A percentile compares a stretch with the other conserved stretches of the same genome.
phyloP scores from a whole-genome alignment of 2,888 invertebrate genomes.

The Dendrolimus pini region DNA sequence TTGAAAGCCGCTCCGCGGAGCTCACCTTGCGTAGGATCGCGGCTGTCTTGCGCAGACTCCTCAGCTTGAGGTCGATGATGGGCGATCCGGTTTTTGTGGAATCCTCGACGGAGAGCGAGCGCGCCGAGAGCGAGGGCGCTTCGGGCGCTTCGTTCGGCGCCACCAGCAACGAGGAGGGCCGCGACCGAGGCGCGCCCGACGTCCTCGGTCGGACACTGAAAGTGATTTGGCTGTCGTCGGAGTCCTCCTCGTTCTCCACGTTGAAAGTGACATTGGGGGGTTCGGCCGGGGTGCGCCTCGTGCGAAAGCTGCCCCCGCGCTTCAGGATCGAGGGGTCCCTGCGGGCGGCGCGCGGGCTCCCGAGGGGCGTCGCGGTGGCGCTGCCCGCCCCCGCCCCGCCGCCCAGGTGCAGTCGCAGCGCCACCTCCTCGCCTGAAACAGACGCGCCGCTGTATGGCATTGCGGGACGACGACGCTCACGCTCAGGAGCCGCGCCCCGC shows the following conservation, averaged over 20 bases:
- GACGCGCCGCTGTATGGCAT: conserved; percentile 20
- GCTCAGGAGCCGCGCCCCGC: conserved; percentile 3
- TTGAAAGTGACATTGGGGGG: conserved; percentile 67
- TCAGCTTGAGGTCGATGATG: conserved; percentile 44
- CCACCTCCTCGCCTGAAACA: conserved; percentile 61
- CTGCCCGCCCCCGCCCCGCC: conserved; percentile 25
- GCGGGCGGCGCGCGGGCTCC: conserved; percentile 35
- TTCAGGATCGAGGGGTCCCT: conserved; percentile 53
- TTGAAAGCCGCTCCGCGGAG: conserved; percentile 55
- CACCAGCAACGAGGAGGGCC: conserved; percentile 48
- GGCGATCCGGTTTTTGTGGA: conserved; percentile 41
- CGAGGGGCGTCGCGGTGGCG: conserved; percentile 32
- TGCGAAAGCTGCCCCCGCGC: conserved; percentile 38
- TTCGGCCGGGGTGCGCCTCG: conserved; percentile 32
- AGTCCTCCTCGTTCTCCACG: conserved; percentile 64
- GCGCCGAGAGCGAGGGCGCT: conserved; percentile 30
- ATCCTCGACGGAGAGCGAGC: conserved; percentile 62
- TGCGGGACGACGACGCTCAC: conserved; percentile 9
- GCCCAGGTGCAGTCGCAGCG: conserved; percentile 37
- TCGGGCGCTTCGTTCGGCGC: conserved; percentile 30
- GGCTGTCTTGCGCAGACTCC: conserved; percentile 48
- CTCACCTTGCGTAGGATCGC: conserved; percentile 54
- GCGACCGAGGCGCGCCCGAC: conserved; percentile 28
- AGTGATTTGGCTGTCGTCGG: conserved; percentile 60
- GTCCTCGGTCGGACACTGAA: conserved; percentile 48